Evolutionary conservation across 1,140 invertebrate genomes (phyloP), one percentile per base, ranked within the genome.

Genomic region (Heterodera schachtii): DNA sequence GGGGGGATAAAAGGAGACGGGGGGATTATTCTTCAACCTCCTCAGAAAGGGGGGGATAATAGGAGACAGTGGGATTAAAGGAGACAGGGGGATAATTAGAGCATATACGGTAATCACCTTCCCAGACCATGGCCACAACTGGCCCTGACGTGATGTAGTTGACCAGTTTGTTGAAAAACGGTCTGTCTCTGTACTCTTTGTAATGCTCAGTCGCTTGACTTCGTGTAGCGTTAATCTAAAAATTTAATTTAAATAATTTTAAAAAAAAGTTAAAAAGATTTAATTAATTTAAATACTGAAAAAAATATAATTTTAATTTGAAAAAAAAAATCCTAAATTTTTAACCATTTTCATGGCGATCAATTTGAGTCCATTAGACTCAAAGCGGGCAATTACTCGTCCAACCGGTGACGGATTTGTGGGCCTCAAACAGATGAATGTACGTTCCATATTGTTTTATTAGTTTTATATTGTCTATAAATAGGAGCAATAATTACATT

Each of bases 71-170:
- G 47, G 47, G 47, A 49, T 49, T 49, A 47, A 95, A 92, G n/a
- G n/a, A n/a, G n/a, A n/a, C n/a, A n/a, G n/a, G n/a, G n/a, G n/a
- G n/a, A n/a, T n/a, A n/a, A n/a, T n/a, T n/a, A n/a, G n/a, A n/a
- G n/a, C n/a, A n/a, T n/a, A n/a, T n/a, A n/a, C n/a, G n/a, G n/a
- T n/a, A 85, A 96, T 96, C 92, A 86, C 96, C 97, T 93, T 85
- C 84, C 88, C 86, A 89, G 69, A 89, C 96, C 96, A 98, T 98
- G 71, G 96, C 95, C 79, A 98, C 95, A 85, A 98, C 95, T 83
- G 97, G 96, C 84, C 97, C 97, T 84, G 95, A 96, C 87, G 93
- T 93, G 96, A 99, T 98, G 92, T 98, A 99, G 87, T 95, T 94
- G 21, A 99, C 93, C 75, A 99, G 92, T 89, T 95, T 94, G 78